These are phyloP conservation scores for Danaus chrysippus DNA, from an alignment of 2,888 invertebrate genomes.

Conservation along the genomic window DNA sequence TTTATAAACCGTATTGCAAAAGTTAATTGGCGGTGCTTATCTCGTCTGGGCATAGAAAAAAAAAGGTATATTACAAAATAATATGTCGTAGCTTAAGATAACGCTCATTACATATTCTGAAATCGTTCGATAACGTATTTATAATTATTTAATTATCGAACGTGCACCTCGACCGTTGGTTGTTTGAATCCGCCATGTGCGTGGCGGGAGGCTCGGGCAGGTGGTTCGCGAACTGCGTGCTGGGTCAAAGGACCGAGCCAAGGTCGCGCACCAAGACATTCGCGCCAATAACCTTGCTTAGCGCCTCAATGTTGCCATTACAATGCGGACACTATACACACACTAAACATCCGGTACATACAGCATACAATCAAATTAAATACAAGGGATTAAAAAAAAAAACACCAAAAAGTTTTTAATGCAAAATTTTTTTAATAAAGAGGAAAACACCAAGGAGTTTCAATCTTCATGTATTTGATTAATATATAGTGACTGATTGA, in stretches of 20 bases:
- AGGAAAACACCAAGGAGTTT: too few species aligned
- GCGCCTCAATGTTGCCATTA: slow-evolving; percentile 42
- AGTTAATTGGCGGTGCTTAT: not conserved
- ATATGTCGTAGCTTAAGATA: not conserved
- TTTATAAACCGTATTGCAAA: not conserved
- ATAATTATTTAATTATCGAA: slow-evolving; percentile 15
- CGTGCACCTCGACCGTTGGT: slow-evolving; percentile 37
- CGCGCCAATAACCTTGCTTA: slow-evolving; percentile 57
- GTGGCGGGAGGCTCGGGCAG: slow-evolving; percentile 57
- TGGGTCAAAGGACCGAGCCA: slow-evolving; percentile 70
- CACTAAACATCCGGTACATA: slow-evolving; percentile 18
- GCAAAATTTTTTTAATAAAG: too few species aligned
- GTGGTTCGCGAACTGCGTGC: slow-evolving; percentile 50
- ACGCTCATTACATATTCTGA: not conserved
- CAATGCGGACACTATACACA: slow-evolving; percentile 16
- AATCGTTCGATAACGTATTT: slow-evolving; percentile 4
- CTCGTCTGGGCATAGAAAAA: too few species aligned
- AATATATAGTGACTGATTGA: too few species aligned
- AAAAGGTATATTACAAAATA: too few species aligned
- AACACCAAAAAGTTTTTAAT: not conserved
- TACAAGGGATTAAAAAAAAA: not conserved
- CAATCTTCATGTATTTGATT: too few species aligned
- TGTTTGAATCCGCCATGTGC: slow-evolving; percentile 38
- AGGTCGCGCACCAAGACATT: slow-evolving; percentile 62
- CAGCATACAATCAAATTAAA: not conserved